Evolutionary conservation across 2,113 vertebrate species (phyloP).

Genomic region (Lepus americanus): DNA sequence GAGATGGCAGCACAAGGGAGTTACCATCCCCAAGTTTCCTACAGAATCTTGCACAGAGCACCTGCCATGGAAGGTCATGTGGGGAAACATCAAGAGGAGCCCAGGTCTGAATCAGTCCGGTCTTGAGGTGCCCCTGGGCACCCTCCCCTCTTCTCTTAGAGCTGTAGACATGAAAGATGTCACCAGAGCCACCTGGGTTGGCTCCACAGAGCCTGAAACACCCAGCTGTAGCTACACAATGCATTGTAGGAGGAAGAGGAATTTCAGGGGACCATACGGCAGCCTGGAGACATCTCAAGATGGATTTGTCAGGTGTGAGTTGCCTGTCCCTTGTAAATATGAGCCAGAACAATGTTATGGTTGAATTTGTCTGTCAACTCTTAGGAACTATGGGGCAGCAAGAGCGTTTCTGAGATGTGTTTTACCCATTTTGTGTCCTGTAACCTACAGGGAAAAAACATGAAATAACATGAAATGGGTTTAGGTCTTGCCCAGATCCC

Average conservation of each 20-base stretch:
- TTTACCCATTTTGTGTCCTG: background rate
- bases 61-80: background rate
- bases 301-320: background rate
- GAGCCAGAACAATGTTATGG: background rate
- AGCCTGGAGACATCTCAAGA: background rate
- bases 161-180: background rate
- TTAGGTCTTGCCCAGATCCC: background rate
- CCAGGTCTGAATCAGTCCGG: background rate
- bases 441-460: background rate
- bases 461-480: background rate
- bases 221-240: accelerated
- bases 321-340: background rate
- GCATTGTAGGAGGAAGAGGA: background rate
- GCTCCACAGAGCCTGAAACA: background rate
- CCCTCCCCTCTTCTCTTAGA: background rate
- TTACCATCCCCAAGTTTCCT: no score
- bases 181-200: no score
- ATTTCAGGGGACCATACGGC: background rate
- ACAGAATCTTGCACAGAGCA: background rate
- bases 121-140: background rate
- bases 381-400: background rate
- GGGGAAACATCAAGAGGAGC: background rate
- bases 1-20: background rate
- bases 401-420: background rate
- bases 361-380: background rate